phyloP scores from a whole-genome alignment of 2,797 vertebrate species.

The Bradypodion ventrale region DNA sequence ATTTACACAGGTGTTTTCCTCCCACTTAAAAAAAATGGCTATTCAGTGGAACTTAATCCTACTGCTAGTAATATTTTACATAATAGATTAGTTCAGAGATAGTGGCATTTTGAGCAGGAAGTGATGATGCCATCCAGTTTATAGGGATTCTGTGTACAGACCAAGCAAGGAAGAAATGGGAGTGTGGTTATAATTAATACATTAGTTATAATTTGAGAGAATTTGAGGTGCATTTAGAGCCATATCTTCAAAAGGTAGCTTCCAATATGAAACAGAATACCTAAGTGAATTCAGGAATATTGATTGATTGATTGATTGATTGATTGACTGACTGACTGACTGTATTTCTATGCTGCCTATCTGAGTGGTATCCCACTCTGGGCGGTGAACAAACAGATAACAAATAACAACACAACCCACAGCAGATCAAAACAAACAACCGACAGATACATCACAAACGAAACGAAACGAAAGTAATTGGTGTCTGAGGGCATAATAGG shows the following conservation, averaged over 20 bases:
- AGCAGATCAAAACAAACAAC: no score
- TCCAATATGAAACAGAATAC: neutral
- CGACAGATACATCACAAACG: no score
- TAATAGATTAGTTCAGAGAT: neutral
- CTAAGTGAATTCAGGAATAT: neutral
- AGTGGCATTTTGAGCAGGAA: neutral
- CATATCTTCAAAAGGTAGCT: neutral
- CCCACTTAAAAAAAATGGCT: neutral
- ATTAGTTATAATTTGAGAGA: neutral
- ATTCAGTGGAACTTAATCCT: neutral
- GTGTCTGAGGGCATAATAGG: no score
- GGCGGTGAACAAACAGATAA: no score
- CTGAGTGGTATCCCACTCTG: no score
- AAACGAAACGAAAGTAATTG: no score
- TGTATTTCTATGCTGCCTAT: no score
- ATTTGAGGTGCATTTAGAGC: neutral
- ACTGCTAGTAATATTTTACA: neutral
- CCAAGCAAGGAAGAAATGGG: neutral
- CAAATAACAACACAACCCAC: no score
- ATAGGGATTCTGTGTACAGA: no score
- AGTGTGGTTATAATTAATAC: neutral
- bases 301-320: no score
- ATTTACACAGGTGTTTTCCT: conserved; percentile 8
- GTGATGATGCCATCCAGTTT: neutral
- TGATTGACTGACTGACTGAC: no score